Base-by-base conservation (phyloP, 2,888 invertebrate genomes). In the Muschampia plurimacula region DNA sequence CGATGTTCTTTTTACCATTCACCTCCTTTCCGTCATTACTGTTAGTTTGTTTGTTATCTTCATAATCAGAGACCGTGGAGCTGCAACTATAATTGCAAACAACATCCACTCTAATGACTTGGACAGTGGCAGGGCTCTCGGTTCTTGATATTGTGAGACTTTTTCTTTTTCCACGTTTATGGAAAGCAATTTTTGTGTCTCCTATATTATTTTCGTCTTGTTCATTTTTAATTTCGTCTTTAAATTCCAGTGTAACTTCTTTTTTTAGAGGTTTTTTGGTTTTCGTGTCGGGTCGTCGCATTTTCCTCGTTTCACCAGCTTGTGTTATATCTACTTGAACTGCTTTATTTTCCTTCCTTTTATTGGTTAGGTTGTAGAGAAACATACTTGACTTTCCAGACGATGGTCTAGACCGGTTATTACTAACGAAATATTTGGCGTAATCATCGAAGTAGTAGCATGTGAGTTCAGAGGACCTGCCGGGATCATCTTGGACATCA, bases 51-150 rank as follows among this genome's bases (percentile, higher is more conserved):
- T 78, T 81, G 66, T 80, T 86, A 72, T 89, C 86, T 28, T 89
- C 87, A 59, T 80, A 82, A 66, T 87, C 85, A 2, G 88, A 88
- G 46, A 82, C 76, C 0, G 83, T 76, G 0, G 88, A 82, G 59
- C 80, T 85, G 52, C 78, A 78, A 67, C 82, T 85, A 75, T 87
- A 83, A 77, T 91, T 91, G 74, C 92, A 90, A 10, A 94, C 90
- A 8, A 95, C 93, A 75, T 95, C 95, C 0, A 95, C 94, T 81
- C 95, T 84, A 32, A 95, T 94, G 2, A 95, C 89, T 82, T 95
- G 94, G 10, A 93, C 86, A 0, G 94, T 93, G 74, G 94, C 93
- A 8, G 94, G 94, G 75, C 92, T 94, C 75, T 89, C 91, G 10
- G 89, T 82, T 63, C 93, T 86, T 0, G 94, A 93, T 76, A 94